Percentiles rank a stretch among this genome's conserved stretches.
Evolutionary conservation across 2,113 vertebrate genomes (phyloP).

Genomic region (Laterallus jamaicensis): DNA sequence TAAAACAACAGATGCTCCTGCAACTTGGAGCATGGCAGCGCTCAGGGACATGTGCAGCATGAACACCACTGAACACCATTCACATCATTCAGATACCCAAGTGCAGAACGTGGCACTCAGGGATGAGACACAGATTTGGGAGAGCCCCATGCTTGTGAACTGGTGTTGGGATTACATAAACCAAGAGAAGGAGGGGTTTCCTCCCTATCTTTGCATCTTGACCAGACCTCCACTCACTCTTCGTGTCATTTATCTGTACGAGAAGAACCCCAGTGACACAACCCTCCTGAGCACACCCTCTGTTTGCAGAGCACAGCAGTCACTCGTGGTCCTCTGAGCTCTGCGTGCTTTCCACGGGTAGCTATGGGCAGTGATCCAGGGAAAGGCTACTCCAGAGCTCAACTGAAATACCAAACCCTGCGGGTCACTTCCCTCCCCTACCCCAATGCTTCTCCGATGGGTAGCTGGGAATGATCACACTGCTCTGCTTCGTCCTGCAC

Average conservation of each 20-base stretch:
- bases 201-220: rapidly evolving
- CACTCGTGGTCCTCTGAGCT: neutral
- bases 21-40: rapidly evolving
- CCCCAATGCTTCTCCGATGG: rapidly evolving
- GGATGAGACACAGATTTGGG: neutral
- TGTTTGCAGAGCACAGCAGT: neutral
- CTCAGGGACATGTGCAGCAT: neutral
- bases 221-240: neutral
- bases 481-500: neutral
- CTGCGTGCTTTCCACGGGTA: rapidly evolving
- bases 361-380: neutral
- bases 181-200: neutral
- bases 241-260: neutral
- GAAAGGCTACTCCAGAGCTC: neutral
- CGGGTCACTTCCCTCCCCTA: neutral
- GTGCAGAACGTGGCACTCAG: rapidly evolving
- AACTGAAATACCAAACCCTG: neutral
- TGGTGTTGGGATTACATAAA: neutral
- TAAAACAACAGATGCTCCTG: neutral
- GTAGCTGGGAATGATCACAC: neutral
- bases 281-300: neutral
- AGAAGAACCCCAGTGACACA: neutral
- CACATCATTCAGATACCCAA: neutral
- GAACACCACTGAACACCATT: neutral
- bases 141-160: neutral